These are phyloP conservation scores for Lamproptera curius DNA, from an alignment of 2,888 invertebrate species.

Conservation along the genomic window DNA sequence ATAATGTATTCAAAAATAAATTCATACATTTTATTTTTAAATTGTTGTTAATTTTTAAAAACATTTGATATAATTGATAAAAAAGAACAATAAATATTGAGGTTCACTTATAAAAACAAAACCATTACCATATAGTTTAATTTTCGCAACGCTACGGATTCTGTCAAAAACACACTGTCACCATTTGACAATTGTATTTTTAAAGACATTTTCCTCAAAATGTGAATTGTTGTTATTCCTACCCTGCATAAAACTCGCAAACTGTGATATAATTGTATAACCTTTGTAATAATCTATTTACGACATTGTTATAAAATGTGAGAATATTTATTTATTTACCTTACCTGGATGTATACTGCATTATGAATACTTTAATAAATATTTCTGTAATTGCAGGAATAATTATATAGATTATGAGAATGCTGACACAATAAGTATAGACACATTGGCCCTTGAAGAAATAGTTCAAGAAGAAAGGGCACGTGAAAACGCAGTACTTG, in stretches of 20 bases:
- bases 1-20: too few relatives aligned
- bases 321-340: too few relatives aligned
- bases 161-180: not conserved
- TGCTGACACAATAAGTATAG: constrained; percentile 58
- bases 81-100: too few relatives aligned
- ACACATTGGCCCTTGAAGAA: constrained; percentile 58
- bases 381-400: constrained; percentile 45
- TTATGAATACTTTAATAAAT: too few relatives aligned
- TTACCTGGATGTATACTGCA: too few relatives aligned
- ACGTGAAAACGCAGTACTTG: constrained; percentile 52
- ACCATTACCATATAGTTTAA: too few relatives aligned
- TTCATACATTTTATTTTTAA: too few relatives aligned
- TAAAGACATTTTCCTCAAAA: constrained; percentile 20
- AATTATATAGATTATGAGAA: constrained; percentile 43
- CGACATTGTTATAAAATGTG: too few relatives aligned
- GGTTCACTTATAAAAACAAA: too few relatives aligned
- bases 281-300: not conserved
- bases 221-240: constrained; percentile 5
- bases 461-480: constrained; percentile 51
- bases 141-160: too few relatives aligned
- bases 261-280: constrained; percentile 1
- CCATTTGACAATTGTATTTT: constrained; percentile 10
- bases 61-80: too few relatives aligned
- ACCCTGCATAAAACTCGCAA: constrained; percentile 17
- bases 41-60: too few relatives aligned